A percentile compares a stretch with the other conserved stretches of the same genome.
Evolutionary conservation across 1,140 invertebrate species (phyloP).

Genomic region (Procambarus virginalis): DNA sequence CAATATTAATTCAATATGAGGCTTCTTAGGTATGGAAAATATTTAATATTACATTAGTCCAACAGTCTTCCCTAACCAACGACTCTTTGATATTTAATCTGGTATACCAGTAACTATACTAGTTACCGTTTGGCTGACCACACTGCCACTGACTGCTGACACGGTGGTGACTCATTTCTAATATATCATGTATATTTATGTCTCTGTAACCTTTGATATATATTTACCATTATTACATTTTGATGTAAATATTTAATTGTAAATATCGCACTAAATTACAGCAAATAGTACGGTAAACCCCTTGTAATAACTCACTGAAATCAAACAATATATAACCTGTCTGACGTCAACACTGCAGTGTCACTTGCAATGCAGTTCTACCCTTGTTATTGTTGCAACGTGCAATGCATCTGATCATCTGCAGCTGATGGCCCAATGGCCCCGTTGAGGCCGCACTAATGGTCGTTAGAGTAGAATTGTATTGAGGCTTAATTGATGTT

Average conservation of each 20-base stretch:
- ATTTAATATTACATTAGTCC: too few species aligned
- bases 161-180: neutral
- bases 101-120: neutral
- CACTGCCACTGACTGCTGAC: constrained; percentile 3
- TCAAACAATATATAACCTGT: too few species aligned
- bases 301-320: too few species aligned
- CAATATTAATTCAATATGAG: too few species aligned
- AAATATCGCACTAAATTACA: too few species aligned
- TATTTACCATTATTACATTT: too few species aligned
- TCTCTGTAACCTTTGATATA: neutral
- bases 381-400: constrained; percentile 48
- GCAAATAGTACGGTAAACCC: too few species aligned
- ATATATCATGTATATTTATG: neutral
- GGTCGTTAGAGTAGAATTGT: constrained; percentile 45
- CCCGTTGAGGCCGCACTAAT: constrained; percentile 45
- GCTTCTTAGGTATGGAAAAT: too few species aligned
- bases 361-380: constrained; percentile 45
- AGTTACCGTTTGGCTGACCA: constrained; percentile 29
- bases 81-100: neutral
- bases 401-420: constrained; percentile 56
- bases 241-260: too few species aligned
- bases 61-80: neutral
- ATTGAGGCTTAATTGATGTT: constrained; percentile 53
- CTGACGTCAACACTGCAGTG: constrained; percentile 18
- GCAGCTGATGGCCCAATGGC: constrained; percentile 50